These are phyloP conservation scores for Limanda limanda DNA, from an alignment of 2,113 vertebrate species.

Conservation along the genomic window DNA sequence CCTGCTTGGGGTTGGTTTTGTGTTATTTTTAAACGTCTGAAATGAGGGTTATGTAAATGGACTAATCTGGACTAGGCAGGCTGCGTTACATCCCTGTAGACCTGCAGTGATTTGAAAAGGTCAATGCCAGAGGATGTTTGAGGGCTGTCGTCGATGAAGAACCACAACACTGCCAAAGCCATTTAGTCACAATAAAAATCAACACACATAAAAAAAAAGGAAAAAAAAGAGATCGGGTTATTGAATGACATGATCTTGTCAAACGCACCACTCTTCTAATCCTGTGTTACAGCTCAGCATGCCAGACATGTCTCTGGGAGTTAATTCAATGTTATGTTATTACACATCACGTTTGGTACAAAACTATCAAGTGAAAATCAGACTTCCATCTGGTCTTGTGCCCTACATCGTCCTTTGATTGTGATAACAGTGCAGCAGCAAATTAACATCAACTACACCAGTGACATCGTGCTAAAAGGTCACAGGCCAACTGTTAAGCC, in stretches of 20 bases:
- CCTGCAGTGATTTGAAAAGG: constrained; percentile 53
- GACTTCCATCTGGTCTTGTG: constrained; percentile 7
- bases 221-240: not conserved
- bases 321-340: not conserved
- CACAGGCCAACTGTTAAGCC: constrained; percentile 41
- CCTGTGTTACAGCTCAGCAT: not conserved
- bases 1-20: constrained; percentile 52
- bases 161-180: constrained; percentile 5
- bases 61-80: constrained; percentile 63
- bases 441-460: constrained; percentile 37
- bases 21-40: constrained; percentile 67
- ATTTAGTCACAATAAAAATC: constrained; percentile 22
- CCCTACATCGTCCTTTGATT: constrained; percentile 17
- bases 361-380: not conserved
- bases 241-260: constrained; percentile 1
- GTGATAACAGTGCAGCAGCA: constrained; percentile 15
- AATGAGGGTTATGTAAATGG: constrained; percentile 67
- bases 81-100: constrained; percentile 40
- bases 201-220: not conserved
- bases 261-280: not conserved
- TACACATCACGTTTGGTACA: not conserved
- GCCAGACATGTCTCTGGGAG: not conserved
- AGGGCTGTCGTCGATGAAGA: constrained; percentile 25
- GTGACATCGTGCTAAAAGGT: constrained; percentile 47
- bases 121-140: constrained; percentile 49